Evolutionary conservation across 2,797 vertebrate genomes (phyloP), one percentile per base, ranked within the genome.

Genomic region (Geotrypetes seraphini): DNA sequence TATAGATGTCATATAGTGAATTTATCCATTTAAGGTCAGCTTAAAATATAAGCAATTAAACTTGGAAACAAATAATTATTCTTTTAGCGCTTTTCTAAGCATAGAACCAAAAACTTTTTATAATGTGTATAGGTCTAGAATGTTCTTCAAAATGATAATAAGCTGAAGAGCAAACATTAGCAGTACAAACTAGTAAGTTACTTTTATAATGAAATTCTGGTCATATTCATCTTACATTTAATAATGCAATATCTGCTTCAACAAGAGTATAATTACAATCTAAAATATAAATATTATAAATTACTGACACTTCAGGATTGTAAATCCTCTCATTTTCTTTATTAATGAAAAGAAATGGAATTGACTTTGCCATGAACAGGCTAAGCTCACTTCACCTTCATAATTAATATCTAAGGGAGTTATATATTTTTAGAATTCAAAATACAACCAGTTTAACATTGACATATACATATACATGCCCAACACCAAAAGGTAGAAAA

Each of bases 201-300:
- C 28, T 45, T 33, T 28, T 50, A 28, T 22, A 46, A 35, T 35
- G 34, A 52, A 50, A 26, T 14, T 5, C 21, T 15, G 46, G 24
- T 10, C 14, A 27, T 37, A 43, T 19, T 30, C 41, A 23, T 16
- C 16, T 42, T 32, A 27, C 39, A 38, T 51, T 59, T 50, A 55
- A 34, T 34, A 56, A 24, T 25, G 25, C n/a, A 22, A 2, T 24
- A 30, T 36, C 40, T 50, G 10, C 16, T 39, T 50, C 49, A 54
- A 52, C 33, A 42, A 34, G 5, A 17, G 38, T 21, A 28, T 45
- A 47, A 63, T 54, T 52, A 64, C 60, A 53, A 32, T 48, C 46
- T 42, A 45, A 60, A 43, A 52, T 47, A 31, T n/a, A 42, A 57
- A 34, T 18, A 50, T 36, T 36, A 48, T 50, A 41, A 27, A 44